A percentile compares a stretch with the other conserved stretches of the same genome.
phyloP scores from a whole-genome alignment of 2,113 vertebrate species.

The Nycticryphes semicollaris region DNA sequence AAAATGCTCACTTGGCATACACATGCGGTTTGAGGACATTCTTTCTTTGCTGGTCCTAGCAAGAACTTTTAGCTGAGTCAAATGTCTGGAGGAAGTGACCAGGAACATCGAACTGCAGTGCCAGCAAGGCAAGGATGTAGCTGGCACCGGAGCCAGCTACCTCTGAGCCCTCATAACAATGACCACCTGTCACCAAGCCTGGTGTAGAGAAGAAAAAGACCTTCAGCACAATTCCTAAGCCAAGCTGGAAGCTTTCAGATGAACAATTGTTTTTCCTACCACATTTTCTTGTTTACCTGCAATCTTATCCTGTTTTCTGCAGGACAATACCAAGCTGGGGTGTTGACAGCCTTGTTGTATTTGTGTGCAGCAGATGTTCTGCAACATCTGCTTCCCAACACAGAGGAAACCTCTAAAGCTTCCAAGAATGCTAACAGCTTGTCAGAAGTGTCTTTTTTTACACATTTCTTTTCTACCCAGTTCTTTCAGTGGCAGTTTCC shows the following conservation, averaged over 20 bases:
- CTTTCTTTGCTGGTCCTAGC: not conserved
- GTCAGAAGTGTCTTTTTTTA: not conserved
- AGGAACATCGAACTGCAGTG: rapidly evolving
- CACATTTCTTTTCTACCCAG: not conserved
- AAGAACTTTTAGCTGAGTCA: not conserved
- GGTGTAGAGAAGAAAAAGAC: not conserved
- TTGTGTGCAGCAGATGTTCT: not conserved
- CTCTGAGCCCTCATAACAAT: not conserved
- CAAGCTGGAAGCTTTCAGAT: not conserved
- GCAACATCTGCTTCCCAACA: not conserved
- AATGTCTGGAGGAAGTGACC: not conserved
- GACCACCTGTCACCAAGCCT: too few relatives aligned
- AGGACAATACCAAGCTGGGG: not conserved
- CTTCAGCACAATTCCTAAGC: not conserved
- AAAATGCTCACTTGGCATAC: not conserved
- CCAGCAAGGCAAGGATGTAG: not conserved
- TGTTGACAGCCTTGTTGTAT: not conserved
- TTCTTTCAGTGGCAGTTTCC: not conserved
- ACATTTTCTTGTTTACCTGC: not conserved
- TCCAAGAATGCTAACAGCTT: not conserved
- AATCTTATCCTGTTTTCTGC: not conserved
- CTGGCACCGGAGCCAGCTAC: not conserved
- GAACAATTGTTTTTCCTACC: not conserved
- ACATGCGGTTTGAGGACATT: not conserved
- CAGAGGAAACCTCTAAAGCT: not conserved